Percentiles rank a stretch among this genome's conserved stretches.
phyloP scores from a whole-genome alignment of 1,140 invertebrate species.

The Ptiloglossa arizonensis region DNA sequence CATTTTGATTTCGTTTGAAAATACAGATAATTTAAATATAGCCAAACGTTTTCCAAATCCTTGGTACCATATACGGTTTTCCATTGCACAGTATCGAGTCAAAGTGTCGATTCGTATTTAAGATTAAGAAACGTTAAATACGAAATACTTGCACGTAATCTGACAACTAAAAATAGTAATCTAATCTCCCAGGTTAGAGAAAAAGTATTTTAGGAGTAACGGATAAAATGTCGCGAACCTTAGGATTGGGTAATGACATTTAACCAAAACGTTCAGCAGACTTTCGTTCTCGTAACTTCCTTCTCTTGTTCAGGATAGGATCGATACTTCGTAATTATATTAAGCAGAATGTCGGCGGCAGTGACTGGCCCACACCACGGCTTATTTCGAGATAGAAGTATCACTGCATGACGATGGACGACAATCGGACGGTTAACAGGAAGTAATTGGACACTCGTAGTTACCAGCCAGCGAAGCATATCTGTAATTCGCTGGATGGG shows the following conservation, averaged over 20 bases:
- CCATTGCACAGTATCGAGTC: too few relatives aligned
- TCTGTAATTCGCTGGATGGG: slow-evolving; percentile 61
- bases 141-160: too few relatives aligned
- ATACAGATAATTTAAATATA: too few relatives aligned
- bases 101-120: too few relatives aligned
- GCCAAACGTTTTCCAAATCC: too few relatives aligned
- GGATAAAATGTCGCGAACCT: slow-evolving; percentile 15
- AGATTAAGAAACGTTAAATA: too few relatives aligned
- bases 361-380: slow-evolving; percentile 44
- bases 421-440: slow-evolving; percentile 67
- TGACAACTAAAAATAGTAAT: too few relatives aligned
- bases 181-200: too few relatives aligned
- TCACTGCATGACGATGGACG: slow-evolving; percentile 60
- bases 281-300: slow-evolving; percentile 16
- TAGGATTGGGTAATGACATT: slow-evolving; percentile 46
- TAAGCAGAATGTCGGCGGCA: slow-evolving; percentile 64
- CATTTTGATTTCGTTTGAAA: too few relatives aligned
- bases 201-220: background rate
- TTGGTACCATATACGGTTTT: too few relatives aligned
- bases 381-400: slow-evolving; percentile 66
- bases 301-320: slow-evolving; percentile 38
- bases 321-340: slow-evolving; percentile 70
- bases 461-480: slow-evolving; percentile 55
- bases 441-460: slow-evolving; percentile 68
- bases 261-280: slow-evolving; percentile 56